Evolutionary conservation across 2,888 invertebrate species (phyloP).

Genomic region (Lasioglossum lativentre): DNA sequence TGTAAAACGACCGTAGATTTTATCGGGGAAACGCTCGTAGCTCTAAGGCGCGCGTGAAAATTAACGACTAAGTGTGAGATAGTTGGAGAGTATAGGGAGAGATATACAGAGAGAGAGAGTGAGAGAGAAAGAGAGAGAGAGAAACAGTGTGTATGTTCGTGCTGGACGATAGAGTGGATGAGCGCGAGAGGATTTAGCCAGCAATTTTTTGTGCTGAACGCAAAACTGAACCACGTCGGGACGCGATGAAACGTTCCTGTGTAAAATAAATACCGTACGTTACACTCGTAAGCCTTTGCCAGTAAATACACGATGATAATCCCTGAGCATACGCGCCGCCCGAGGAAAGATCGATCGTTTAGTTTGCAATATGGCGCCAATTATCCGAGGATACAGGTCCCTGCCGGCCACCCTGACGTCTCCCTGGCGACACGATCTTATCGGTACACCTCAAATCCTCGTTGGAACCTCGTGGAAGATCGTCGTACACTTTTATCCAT

Average conservation of each 20-base stretch:
- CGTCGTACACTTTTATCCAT: not conserved
- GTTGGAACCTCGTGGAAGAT: not conserved
- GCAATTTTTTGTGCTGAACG: conserved; percentile 71
- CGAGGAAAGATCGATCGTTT: conserved; percentile 61
- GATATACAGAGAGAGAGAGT: not conserved
- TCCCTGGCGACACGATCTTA: not conserved
- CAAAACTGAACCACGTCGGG: conserved; percentile 67
- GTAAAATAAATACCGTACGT: conserved; percentile 83
- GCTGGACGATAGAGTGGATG: conserved; percentile 55
- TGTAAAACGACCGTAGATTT: conserved; percentile 62
- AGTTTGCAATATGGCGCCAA: conserved; percentile 11
- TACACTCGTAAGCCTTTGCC: conserved; percentile 82
- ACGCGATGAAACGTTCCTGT: conserved; percentile 75
- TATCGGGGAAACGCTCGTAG: conserved; percentile 60
- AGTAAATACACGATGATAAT: conserved; percentile 66
- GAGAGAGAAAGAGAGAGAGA: not conserved
- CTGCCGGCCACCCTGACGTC: not conserved
- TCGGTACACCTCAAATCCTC: not conserved
- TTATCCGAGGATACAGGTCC: not conserved
- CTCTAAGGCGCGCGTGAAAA: conserved; percentile 57
- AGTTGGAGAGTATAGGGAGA: not conserved
- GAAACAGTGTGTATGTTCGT: conserved; percentile 30
- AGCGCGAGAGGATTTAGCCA: conserved; percentile 64
- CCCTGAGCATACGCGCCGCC: conserved; percentile 49
- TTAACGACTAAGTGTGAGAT: conserved; percentile 22